These are phyloP conservation scores for Cladopsammia gracilis DNA, from an alignment of 64 coral and sea anemone genomes.

Conservation along the genomic window DNA sequence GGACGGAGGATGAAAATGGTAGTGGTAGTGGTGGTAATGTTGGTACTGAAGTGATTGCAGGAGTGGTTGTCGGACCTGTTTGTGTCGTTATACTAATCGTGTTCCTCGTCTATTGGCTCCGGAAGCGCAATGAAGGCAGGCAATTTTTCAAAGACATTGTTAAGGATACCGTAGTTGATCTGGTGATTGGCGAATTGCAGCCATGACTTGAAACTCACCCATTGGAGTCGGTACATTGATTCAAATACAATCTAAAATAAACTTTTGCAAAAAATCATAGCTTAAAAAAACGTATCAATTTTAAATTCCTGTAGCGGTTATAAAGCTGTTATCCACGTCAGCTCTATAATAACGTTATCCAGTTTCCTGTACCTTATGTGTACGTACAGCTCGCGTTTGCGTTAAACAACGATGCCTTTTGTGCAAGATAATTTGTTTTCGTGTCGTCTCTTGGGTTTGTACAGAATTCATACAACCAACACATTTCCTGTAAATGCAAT, in stretches of 20 bases:
- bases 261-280: no score
- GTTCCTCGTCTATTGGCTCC: constrained; percentile 94
- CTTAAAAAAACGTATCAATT: no score
- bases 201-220: background rate
- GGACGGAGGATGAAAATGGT: background rate
- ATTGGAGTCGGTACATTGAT: background rate
- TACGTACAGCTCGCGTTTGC: constrained; percentile 43
- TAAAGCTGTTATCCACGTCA: no score
- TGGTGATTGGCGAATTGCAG: background rate
- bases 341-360: no score
- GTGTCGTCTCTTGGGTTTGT: no score
- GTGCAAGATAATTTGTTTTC: constrained; percentile 2
- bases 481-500: no score
- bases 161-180: no score
- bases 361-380: background rate
- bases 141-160: no score
- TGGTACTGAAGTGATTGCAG: constrained; percentile 88
- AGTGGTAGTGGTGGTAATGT: background rate
- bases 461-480: no score
- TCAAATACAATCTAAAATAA: constrained; percentile 23
- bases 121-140: constrained; percentile 94
- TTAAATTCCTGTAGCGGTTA: no score
- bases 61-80: constrained; percentile 90
- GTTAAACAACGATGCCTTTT: constrained; percentile 67
- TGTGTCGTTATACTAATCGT: constrained; percentile 93